phyloP scores from a whole-genome alignment of 2,888 invertebrate genomes.

The Acanthopleura granulata region DNA sequence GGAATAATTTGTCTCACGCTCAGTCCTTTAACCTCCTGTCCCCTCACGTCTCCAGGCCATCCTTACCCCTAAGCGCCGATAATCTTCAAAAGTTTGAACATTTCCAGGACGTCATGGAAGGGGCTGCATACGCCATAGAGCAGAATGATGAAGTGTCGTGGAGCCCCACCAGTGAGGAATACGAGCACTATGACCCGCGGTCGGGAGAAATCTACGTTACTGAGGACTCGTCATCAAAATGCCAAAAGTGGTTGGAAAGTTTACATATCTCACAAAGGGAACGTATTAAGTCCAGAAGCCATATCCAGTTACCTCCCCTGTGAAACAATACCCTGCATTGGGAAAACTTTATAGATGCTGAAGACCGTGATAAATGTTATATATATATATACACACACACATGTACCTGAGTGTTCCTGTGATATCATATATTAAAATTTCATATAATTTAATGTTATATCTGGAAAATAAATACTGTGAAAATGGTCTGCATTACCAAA shows the following conservation, averaged over 20 bases:
- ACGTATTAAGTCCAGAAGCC: constrained; percentile 54
- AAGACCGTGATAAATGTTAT: no score
- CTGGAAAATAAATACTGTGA: no score
- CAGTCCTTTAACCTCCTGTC: background rate
- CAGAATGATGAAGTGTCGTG: background rate
- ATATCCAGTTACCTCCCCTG: constrained; percentile 55
- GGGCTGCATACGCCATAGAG: background rate
- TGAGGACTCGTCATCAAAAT: constrained; percentile 33
- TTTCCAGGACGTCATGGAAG: background rate
- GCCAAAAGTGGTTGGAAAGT: constrained; percentile 54
- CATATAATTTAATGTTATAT: no score
- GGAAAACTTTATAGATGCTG: no score
- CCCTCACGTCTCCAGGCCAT: background rate
- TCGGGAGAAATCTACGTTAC: constrained; percentile 9
- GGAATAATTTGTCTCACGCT: constrained; percentile 9
- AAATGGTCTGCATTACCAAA: no score
- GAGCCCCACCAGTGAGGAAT: background rate
- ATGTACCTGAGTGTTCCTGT: no score
- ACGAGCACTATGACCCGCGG: background rate
- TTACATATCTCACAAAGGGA: constrained; percentile 49
- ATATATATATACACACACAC: no score
- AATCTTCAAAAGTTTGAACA: constrained; percentile 7
- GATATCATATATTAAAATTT: no score
- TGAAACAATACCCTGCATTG: constrained; percentile 23
- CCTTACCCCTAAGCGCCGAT: background rate